Conservation (phyloP, 1,140 invertebrate genomes). For the Drosophila serrata region DNA sequence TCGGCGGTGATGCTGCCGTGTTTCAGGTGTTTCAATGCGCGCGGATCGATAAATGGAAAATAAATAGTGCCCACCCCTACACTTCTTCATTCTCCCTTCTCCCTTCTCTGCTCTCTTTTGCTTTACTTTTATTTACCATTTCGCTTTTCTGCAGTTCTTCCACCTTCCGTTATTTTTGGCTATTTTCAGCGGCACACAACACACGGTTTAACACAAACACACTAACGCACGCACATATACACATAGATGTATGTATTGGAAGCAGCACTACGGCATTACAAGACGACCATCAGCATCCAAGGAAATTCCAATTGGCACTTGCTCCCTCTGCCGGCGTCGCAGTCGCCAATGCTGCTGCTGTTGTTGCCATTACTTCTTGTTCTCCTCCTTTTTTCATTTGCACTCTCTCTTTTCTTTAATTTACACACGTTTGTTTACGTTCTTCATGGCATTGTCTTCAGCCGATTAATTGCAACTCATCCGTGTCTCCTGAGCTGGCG, state of each 20-base stretch:
- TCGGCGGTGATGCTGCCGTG: constrained; percentile 22
- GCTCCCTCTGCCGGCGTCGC: constrained; percentile 8
- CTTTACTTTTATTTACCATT: constrained; percentile 37
- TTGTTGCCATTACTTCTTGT: constrained; percentile 25
- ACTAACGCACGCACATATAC: constrained; percentile 3
- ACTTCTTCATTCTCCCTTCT: background rate
- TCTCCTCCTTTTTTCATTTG: constrained; percentile 2
- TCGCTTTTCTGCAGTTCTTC: constrained; percentile 27
- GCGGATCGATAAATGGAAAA: constrained; percentile 37
- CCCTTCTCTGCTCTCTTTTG: constrained; percentile 12
- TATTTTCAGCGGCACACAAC: constrained; percentile 14
- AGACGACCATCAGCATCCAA: constrained; percentile 52
- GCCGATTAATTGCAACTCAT: constrained; percentile 14
- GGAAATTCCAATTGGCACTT: constrained; percentile 39
- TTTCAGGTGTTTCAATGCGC: constrained; percentile 24
- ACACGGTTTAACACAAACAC: background rate
- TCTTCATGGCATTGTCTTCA: constrained; percentile 13
- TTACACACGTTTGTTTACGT: constrained; percentile 49
- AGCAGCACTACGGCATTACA: constrained; percentile 33
- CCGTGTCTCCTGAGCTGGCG: background rate
- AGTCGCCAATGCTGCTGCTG: constrained; percentile 9
- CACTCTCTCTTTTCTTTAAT: background rate
- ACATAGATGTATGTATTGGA: constrained; percentile 6
- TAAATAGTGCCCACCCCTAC: constrained; percentile 2
- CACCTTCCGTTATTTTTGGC: constrained; percentile 11